Base-by-base conservation (phyloP, 2,113 vertebrate species). In the Numenius arquata region DNA sequence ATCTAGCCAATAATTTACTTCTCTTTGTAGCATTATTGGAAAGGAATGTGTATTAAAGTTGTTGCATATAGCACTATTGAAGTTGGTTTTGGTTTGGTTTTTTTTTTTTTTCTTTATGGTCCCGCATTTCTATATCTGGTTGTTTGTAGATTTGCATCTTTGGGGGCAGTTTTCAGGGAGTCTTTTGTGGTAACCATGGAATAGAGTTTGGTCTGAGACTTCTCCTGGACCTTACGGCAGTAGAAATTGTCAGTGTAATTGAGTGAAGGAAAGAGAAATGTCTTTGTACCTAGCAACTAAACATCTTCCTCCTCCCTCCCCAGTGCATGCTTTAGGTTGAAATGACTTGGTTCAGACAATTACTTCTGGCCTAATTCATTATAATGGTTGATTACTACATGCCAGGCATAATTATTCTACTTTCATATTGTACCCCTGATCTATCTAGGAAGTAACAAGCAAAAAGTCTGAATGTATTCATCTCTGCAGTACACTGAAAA, bases 211-310 rank as follows among this genome's bases (percentile, higher is more conserved):
- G 11, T 75, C 20, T 16, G 34, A 59, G 15, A 9, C 38, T 50
- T 29, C 20, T 56, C 14, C 8, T 26, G 20, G 34, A 19, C 2
- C 1, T 38, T 63, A 32, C 0, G 7, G 26, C 36, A 19, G 29
- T 21, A 63, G 34, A 41, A 34, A 50, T 41, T 20, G 27, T 30
- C 43, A 50, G 1, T 40, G 38, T 9, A 36, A 15, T 19, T 1
- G 3, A 11, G 20, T 18, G 23, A 61, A 43, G 36, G 58, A 18
- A 26, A 13, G 36, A 27, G 26, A 43, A 43, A 8, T 48, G 47
- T 26, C 38, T 50, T 68, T 55, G 59, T 43, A 36, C 30, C 30
- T 36, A 20, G 22, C 20, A 90, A 38, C 8, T 47, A 36, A 65
- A 8, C 8, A 13, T 43, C 38, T 73, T 75, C 15, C n/a, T 7